A percentile compares a stretch with the other conserved stretches of the same genome.
These are phyloP conservation scores for Acanthoscelides obtectus DNA, from an alignment of 2,888 invertebrate genomes.

Conservation along the genomic window DNA sequence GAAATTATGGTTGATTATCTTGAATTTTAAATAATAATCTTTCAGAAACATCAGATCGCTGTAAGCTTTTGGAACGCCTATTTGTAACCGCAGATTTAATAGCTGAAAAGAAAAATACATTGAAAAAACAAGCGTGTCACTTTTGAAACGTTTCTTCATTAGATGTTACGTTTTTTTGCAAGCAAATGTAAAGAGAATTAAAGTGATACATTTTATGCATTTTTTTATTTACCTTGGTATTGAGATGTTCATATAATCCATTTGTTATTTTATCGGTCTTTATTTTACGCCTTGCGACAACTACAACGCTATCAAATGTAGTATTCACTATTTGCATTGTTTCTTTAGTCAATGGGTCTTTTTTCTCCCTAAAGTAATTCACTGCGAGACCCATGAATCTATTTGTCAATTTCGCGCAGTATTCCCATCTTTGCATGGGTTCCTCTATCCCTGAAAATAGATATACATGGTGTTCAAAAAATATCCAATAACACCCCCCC, in stretches of 20 bases:
- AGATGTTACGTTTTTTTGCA: no score
- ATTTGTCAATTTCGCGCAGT: constrained; percentile 48
- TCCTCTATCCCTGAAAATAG: constrained; percentile 29
- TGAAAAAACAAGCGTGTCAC: not conserved
- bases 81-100: constrained; percentile 44
- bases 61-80: constrained; percentile 46
- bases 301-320: constrained; percentile 32
- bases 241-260: constrained; percentile 35
- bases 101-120: constrained; percentile 41
- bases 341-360: constrained; percentile 30
- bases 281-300: constrained; percentile 29
- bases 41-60: constrained; percentile 41
- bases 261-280: constrained; percentile 25
- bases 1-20: constrained; percentile 50
- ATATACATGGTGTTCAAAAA: not conserved
- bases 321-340: constrained; percentile 28
- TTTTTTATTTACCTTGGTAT: constrained; percentile 41
- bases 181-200: not conserved
- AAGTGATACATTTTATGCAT: not conserved
- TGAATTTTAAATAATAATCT: constrained; percentile 44
- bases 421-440: constrained; percentile 49
- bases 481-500: not conserved
- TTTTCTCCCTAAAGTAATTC: constrained; percentile 45
- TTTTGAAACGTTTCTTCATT: no score
- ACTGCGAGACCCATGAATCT: constrained; percentile 50